phyloP scores from a whole-genome alignment of 2,797 vertebrate genomes.

The Ceryle rudis region DNA sequence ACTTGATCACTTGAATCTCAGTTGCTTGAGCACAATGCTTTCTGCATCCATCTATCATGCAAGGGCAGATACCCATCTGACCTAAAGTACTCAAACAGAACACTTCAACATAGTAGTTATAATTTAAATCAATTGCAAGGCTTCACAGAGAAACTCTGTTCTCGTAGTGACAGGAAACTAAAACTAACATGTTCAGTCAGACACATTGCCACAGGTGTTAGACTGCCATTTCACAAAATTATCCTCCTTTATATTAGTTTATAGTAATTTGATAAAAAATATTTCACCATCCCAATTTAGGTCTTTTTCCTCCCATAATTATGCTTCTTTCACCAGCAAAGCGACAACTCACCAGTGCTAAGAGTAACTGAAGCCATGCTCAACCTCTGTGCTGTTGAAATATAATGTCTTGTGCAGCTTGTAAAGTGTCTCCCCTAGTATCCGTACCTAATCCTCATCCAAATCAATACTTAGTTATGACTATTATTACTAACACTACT shows the following conservation, averaged over 20 bases:
- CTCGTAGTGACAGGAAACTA: neutral
- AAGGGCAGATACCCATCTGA: neutral
- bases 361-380: neutral
- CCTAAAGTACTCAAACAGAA: neutral
- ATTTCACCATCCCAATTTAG: neutral
- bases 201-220: neutral
- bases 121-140: neutral
- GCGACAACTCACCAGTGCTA: neutral
- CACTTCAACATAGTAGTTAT: neutral
- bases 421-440: neutral
- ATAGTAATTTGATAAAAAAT: neutral
- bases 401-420: fast-evolving
- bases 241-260: neutral
- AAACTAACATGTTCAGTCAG: neutral
- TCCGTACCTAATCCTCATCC: neutral
- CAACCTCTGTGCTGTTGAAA: neutral
- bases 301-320: neutral
- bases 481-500: neutral
- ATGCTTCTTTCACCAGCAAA: neutral
- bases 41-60: neutral
- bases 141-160: neutral
- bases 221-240: neutral
- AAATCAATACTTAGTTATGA: neutral
- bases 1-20: neutral
- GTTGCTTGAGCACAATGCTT: neutral